Evolutionary conservation across 2,113 vertebrate species (phyloP), one percentile per base, ranked within the genome.

Genomic region (Phaetusa simplex): DNA sequence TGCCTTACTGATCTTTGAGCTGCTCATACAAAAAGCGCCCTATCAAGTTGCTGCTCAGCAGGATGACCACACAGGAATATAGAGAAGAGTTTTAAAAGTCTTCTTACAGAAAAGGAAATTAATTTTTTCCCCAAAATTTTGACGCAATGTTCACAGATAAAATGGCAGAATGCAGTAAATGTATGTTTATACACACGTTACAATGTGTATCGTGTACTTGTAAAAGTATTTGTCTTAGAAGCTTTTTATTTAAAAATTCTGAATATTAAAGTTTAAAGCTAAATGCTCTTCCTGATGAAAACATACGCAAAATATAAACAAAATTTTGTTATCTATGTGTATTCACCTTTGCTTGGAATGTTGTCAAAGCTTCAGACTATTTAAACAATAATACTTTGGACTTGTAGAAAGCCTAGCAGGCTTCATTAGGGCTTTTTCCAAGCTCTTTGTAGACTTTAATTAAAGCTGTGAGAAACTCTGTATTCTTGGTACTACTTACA

Each of bases 1-100:
- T 97, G 86, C 42, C 55, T 49, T 86, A 21, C 42, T 30, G 61
- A 74, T 92, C 56, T 82, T 58, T 59, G 43, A 81, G 45, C 58
- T 85, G 59, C 21, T 84, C 47, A 42, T 85, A 89, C 36, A 84
- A 93, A 93, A 92, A 95, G 36, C 21, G 3, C 66, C 45, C 73
- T 97, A 96, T 95, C 49, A 81, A 96, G 92, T 97, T 98, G 94
- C 93, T 88, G 65, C 66, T 96, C 70, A 92, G 74, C 89, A 86
- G 85, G 59, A 77, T 30, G 26, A 86, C 69, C 73, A 34, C 64
- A 83, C 84, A 94, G 85, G 42, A 93, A 93, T 47, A 73, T n/a
- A 55, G 7, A 79, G 47, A 91, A 55, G 67, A 91, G 85, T 95
- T 96, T 86, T 90, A 94, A 74, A 80, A 74, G 7, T 94, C 73